Conservation (phyloP, 2,888 invertebrate genomes). For the Quadriops clusia region DNA sequence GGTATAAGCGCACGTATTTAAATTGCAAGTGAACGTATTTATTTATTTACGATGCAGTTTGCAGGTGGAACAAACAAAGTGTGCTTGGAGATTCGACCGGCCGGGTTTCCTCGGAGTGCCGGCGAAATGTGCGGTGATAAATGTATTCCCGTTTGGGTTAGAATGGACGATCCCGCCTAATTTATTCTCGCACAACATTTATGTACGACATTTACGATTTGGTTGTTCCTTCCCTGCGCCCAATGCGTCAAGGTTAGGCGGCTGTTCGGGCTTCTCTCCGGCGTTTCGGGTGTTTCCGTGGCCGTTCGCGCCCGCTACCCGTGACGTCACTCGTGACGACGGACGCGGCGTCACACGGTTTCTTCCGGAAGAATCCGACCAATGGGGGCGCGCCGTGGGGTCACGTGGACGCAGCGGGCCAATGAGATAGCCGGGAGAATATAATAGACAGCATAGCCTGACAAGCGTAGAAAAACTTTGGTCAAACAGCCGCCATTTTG, state of each 20-base stretch:
- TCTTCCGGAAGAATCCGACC: slow-evolving; percentile 34
- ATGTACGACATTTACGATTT: no score
- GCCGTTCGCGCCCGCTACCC: slow-evolving; percentile 13
- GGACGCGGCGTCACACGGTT: slow-evolving; percentile 35
- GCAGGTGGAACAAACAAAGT: no score
- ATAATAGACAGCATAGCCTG: slow-evolving; percentile 55
- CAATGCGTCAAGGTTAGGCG: slow-evolving; percentile 6
- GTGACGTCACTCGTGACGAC: slow-evolving; percentile 33
- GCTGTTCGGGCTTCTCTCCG: no score
- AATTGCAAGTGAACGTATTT: no score
- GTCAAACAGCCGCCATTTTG: slow-evolving; percentile 93
- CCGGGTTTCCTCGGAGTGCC: no score
- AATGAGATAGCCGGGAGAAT: slow-evolving; percentile 33
- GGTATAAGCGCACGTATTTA: no score
- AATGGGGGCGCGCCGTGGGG: slow-evolving; percentile 28
- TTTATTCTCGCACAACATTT: no score
- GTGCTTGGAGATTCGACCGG: no score
- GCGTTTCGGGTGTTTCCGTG: slow-evolving; percentile 7
- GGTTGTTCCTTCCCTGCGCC: slow-evolving; percentile 10
- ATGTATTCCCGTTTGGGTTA: no score
- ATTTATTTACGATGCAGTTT: no score
- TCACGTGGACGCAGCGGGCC: slow-evolving; percentile 40
- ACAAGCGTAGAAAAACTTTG: slow-evolving; percentile 93
- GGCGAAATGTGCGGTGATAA: no score
- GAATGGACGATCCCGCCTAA: no score